phyloP scores from a whole-genome alignment of 2,113 vertebrate species.

The Eonycteris spelaea region DNA sequence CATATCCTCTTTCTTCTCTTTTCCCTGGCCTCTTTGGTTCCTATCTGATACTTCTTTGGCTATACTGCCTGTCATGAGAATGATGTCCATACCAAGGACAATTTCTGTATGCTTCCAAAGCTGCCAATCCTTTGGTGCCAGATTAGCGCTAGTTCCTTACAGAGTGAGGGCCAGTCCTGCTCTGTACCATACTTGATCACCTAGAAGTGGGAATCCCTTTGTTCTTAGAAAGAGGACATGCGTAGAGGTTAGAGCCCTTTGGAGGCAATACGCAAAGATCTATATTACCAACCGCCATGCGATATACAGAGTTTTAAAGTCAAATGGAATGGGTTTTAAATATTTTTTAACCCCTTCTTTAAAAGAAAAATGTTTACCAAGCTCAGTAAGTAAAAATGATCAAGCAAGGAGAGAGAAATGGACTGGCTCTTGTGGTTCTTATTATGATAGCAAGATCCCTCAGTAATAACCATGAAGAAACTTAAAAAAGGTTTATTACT shows the following conservation, averaged over 20 bases:
- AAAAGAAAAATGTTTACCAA: background rate
- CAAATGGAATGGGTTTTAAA: background rate
- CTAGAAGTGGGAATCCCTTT: background rate
- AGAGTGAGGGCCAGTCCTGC: background rate
- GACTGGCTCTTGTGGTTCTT: background rate
- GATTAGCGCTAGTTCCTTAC: background rate
- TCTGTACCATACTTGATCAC: background rate
- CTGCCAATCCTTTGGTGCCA: background rate
- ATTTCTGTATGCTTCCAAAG: background rate
- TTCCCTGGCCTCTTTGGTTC: background rate
- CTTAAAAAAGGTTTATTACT: background rate
- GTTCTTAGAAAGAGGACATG: background rate
- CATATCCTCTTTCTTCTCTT: background rate
- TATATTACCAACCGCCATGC: background rate
- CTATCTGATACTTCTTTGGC: background rate
- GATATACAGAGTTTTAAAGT: background rate
- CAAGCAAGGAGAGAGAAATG: background rate
- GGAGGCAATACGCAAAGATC: background rate
- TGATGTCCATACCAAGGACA: background rate
- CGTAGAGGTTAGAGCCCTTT: background rate
- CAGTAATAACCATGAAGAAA: background rate
- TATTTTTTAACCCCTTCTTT: background rate
- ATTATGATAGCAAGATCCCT: background rate
- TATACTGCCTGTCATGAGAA: background rate
- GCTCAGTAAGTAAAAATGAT: background rate